These are phyloP conservation scores for Melipona quadrifasciata DNA, from an alignment of 1,140 invertebrate species.

Conservation along the genomic window DNA sequence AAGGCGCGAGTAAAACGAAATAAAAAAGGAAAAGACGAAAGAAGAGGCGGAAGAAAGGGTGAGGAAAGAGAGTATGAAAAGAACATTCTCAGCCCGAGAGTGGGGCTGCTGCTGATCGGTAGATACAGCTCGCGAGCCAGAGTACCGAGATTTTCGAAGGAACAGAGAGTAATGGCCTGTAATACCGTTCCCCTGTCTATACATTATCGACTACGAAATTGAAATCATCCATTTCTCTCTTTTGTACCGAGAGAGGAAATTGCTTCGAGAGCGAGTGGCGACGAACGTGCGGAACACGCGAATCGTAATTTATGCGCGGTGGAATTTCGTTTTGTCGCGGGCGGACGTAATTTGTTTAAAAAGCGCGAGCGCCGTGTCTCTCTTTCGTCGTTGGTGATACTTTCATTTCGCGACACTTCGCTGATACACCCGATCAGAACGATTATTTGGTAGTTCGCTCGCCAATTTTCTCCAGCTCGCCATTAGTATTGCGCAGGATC, in stretches of 20 bases:
- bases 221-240: conserved; percentile 42
- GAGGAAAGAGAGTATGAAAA: conserved; percentile 3
- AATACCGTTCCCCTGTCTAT: conserved; percentile 46
- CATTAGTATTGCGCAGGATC: too few relatives aligned
- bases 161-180: conserved; percentile 47
- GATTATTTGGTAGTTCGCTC: too few relatives aligned
- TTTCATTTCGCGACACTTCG: too few relatives aligned
- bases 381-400: too few relatives aligned
- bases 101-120: conserved; percentile 31
- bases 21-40: neutral
- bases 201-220: conserved; percentile 49
- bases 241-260: neutral
- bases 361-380: neutral
- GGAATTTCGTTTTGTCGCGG: neutral
- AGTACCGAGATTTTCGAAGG: conserved; percentile 35
- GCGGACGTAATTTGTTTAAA: neutral
- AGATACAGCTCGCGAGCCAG: conserved; percentile 14
- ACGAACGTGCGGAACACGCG: neutral
- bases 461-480: too few relatives aligned
- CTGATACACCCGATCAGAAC: too few relatives aligned
- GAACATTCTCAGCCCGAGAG: conserved; percentile 12
- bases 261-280: neutral
- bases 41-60: neutral
- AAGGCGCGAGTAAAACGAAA: conserved; percentile 6
- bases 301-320: neutral